Evolutionary conservation across 2,888 invertebrate species (phyloP), one percentile per base, ranked within the genome.

Genomic region (Acronicta aceris): DNA sequence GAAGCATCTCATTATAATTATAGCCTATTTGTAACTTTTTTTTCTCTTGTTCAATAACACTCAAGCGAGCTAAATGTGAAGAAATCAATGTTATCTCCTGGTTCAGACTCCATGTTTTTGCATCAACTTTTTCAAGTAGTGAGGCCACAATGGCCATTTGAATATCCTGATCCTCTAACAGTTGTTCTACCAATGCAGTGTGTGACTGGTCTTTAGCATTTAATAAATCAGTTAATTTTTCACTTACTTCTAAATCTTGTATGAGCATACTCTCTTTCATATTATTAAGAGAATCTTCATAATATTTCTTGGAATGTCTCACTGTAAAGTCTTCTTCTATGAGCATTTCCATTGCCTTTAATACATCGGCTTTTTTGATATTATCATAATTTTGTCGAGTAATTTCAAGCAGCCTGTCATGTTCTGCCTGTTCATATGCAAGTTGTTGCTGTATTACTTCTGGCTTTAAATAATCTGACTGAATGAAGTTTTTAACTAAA

Each of bases 61-160:
- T 97, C 27, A 97, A 93, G 59, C 95, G 95, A 17, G 96, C 96
- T 73, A 97, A 89, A 88, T 97, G 96, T 12, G 95, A 92, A 74
- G 97, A 97, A 45, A 97, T 96, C 60, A 97, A 89, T 76, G 95
- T 95, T 69, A 97, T 96, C 94, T 97, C 97, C 84, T 97, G 97
- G 73, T 97, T 95, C 27, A 97, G 92, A 77, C 97, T 96, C 97
- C 97, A 97, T 69, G 96, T 96, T 78, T 96, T 96, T 8, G 97
- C 95, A 89, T 97, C 97, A 67, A 96, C 96, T 81, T 96, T 95
- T 87, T 97, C 97, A 64, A 97, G 89, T 47, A 97, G 89, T 13
- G 96, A 96, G 27, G 96, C 96, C 4, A 97, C 97, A 9, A 97
- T 96, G 6, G 96, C 96, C 86, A 96, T 96, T 84, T 97, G 97